Percentiles rank a stretch among this genome's conserved stretches.
Evolutionary conservation across 2,113 vertebrate species (phyloP).

Genomic region (Leuciscus idus): DNA sequence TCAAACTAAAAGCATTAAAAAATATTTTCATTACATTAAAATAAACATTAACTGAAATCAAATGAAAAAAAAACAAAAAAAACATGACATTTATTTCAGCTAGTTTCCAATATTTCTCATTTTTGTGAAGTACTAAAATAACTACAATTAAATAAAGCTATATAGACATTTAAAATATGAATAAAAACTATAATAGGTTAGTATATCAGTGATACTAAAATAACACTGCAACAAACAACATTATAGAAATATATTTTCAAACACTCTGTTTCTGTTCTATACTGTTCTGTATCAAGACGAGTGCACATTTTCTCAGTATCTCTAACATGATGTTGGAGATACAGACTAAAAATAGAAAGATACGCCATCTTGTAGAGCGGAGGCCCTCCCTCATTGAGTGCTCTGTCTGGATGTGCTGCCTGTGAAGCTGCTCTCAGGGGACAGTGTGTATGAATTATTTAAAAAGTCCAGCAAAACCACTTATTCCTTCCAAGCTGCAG

Average conservation of each 20-base stretch:
- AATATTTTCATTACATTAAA: background rate
- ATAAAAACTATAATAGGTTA: background rate
- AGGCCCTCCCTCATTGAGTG: constrained; percentile 63
- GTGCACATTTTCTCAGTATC: constrained; percentile 29
- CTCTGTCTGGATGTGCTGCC: constrained; percentile 68
- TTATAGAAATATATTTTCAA: background rate
- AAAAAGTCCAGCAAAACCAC: constrained; percentile 69
- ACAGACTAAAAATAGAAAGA: constrained; percentile 52
- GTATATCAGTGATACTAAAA: background rate
- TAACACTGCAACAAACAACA: background rate
- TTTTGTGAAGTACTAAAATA: background rate
- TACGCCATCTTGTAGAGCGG: constrained; percentile 55
- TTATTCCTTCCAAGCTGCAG: constrained; percentile 38
- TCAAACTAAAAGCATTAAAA: background rate
- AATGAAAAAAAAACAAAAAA: background rate
- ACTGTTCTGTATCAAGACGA: background rate
- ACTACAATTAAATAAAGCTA: background rate
- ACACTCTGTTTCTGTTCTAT: background rate
- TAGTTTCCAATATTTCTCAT: background rate
- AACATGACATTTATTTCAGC: background rate
- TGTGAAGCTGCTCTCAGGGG: constrained; percentile 67
- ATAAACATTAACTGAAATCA: background rate
- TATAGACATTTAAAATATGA: background rate
- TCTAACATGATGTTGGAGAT: constrained; percentile 49
- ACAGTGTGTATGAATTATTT: constrained; percentile 77